These are phyloP conservation scores for Pristionchus arcanus DNA, from an alignment of 2,888 invertebrate species.

Conservation along the genomic window DNA sequence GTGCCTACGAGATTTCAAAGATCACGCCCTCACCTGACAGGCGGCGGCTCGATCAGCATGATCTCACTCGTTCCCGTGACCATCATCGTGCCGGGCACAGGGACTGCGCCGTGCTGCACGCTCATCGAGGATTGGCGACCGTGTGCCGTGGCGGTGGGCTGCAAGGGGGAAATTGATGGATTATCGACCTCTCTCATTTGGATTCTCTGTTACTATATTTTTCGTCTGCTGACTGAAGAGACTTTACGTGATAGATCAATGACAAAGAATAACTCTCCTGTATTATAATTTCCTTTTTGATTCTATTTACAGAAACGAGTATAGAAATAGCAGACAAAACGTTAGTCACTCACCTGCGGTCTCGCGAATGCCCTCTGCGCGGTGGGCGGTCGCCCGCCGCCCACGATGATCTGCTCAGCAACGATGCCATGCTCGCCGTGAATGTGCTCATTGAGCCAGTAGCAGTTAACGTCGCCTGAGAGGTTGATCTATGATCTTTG, in stretches of 20 bases:
- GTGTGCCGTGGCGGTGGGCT: neutral
- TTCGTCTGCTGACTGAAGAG: too few relatives aligned
- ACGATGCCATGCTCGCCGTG: slow-evolving; percentile 59
- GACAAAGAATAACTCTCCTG: too few relatives aligned
- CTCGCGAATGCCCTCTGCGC: neutral
- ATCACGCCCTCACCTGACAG: neutral
- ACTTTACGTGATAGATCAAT: too few relatives aligned
- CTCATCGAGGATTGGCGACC: slow-evolving; percentile 12
- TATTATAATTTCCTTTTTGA: too few relatives aligned
- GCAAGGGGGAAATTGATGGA: neutral
- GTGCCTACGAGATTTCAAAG: too few relatives aligned
- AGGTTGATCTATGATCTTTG: neutral
- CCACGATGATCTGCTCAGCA: slow-evolving; percentile 12
- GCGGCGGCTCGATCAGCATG: neutral
- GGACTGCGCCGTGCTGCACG: neutral
- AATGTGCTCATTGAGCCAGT: slow-evolving; percentile 77
- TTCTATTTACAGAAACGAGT: too few relatives aligned
- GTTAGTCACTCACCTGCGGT: neutral
- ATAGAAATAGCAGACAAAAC: too few relatives aligned
- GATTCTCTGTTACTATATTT: too few relatives aligned
- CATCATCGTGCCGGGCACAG: neutral
- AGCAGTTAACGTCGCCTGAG: slow-evolving; percentile 76
- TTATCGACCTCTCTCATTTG: too few relatives aligned
- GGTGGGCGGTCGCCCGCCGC: neutral
- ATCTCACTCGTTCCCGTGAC: neutral